phyloP scores from a whole-genome alignment of 2,888 invertebrate species.

The Nomada lathburiana region DNA sequence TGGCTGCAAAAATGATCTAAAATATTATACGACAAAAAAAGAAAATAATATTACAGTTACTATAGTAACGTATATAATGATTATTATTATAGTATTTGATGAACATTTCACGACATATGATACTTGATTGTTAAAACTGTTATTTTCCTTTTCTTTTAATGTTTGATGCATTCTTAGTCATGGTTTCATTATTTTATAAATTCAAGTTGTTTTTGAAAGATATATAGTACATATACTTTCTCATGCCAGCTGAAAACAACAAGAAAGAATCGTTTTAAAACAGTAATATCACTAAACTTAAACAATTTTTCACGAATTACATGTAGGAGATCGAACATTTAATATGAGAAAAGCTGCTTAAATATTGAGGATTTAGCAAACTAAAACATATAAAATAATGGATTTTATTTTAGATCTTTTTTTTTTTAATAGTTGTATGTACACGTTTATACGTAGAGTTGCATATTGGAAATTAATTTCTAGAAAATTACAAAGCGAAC shows the following conservation, averaged over 20 bases:
- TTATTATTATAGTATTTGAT: slow-evolving; percentile 77
- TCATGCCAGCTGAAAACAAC: slow-evolving; percentile 26
- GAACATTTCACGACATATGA: slow-evolving; percentile 72
- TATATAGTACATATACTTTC: slow-evolving; percentile 22
- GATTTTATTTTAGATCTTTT: slow-evolving; percentile 55
- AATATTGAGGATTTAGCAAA: slow-evolving; percentile 44
- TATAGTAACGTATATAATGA: slow-evolving; percentile 69
- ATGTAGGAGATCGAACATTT: slow-evolving; percentile 37
- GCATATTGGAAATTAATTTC: slow-evolving; percentile 43
- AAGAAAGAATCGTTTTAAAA: slow-evolving; percentile 30
- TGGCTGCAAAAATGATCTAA: slow-evolving; percentile 71
- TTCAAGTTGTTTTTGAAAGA: slow-evolving; percentile 37
- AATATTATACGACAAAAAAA: slow-evolving; percentile 67
- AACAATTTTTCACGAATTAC: slow-evolving; percentile 52
- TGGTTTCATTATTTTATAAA: slow-evolving; percentile 45
- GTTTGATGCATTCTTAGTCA: slow-evolving; percentile 45
- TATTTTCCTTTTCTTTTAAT: slow-evolving; percentile 71
- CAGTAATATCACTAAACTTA: slow-evolving; percentile 41
- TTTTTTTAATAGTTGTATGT: slow-evolving; percentile 43
- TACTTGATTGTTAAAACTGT: slow-evolving; percentile 77
- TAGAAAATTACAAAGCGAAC: slow-evolving; percentile 42
- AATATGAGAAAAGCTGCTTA: slow-evolving; percentile 44
- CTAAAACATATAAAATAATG: slow-evolving; percentile 39
- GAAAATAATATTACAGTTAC: slow-evolving; percentile 68
- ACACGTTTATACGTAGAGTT: slow-evolving; percentile 30